Evolutionary conservation across 2,888 invertebrate species (phyloP), one percentile per base, ranked within the genome.

Genomic region (Liopterus haemorrhoidalis): DNA sequence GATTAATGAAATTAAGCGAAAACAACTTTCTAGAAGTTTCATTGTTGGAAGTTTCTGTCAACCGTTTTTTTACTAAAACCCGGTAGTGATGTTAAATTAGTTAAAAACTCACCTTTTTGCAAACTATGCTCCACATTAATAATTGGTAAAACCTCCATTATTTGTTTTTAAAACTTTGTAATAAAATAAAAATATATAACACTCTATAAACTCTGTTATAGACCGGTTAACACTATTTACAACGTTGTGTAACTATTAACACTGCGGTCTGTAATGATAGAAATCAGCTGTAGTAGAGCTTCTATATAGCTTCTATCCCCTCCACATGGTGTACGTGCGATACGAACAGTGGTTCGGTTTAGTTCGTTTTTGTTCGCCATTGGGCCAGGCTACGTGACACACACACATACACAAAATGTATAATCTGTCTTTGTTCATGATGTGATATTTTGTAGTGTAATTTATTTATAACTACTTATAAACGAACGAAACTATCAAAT

Each of bases 101-200:
- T 27, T 32, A 15, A 30, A 43, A 60, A 67, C 77, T 75, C 70
- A 82, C 82, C 82, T 81, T 81, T 80, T 66, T 78, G 78, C 70
- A 77, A 79, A 70, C 76, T 80, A 74, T 84, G 85, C 73, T 81
- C 80, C 67, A 82, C 82, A 73, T 78, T 84, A 69, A 80, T 79
- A 67, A 83, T 80, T 68, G 83, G 79, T 68, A 85, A 76, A 70
- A 85, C 81, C 76, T 85, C 85, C 85, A 85, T 85, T 68, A 76
- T 79, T 63, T 72, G 70, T 70, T 16, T 30, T 31, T 33, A 15
- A 30, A 40, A 32, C 14, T 15, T 36, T 36, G 14, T 36, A 33
- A 19, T 33, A 33, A 30, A 40, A n/a, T n/a, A n/a, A n/a, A n/a
- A n/a, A n/a, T n/a, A n/a, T n/a, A n/a, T n/a, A n/a, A n/a, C n/a